phyloP scores from a whole-genome alignment of 2,797 vertebrate species.

The Scarus forsteni region DNA sequence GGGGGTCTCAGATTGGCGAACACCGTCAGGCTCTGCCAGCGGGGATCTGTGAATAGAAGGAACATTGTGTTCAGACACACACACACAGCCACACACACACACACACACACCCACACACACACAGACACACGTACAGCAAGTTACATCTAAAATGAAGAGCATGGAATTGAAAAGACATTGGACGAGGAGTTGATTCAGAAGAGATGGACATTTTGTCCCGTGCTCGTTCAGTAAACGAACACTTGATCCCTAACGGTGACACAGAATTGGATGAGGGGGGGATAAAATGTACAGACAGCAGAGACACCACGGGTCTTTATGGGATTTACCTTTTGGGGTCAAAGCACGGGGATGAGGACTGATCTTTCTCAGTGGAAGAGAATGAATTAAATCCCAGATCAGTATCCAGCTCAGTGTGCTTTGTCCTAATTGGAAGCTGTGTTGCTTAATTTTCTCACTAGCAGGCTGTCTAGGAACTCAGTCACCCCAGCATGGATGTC shows the following conservation, averaged over 20 bases:
- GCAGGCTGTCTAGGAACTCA: slow-evolving; percentile 12
- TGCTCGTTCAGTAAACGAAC: slow-evolving; percentile 26
- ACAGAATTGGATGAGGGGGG: slow-evolving; percentile 22
- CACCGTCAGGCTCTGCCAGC: slow-evolving; percentile 79
- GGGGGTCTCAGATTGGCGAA: slow-evolving; percentile 75
- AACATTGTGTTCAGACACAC: slow-evolving; percentile 86
- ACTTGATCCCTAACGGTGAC: slow-evolving; percentile 37
- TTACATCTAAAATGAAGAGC: slow-evolving; percentile 60
- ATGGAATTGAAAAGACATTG: slow-evolving; percentile 47
- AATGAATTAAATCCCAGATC: slow-evolving; percentile 13
- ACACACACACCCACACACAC: slow-evolving; percentile 18
- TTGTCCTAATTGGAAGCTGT: neutral
- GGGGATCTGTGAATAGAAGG: slow-evolving; percentile 83
- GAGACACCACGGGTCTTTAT: slow-evolving; percentile 16
- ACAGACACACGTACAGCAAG: slow-evolving; percentile 21
- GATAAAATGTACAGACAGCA: slow-evolving; percentile 32
- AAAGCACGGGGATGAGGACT: neutral
- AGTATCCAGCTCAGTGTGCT: neutral
- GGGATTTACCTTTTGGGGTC: slow-evolving; percentile 18
- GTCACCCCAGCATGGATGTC: slow-evolving; percentile 19
- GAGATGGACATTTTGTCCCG: slow-evolving; percentile 54
- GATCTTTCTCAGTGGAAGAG: neutral
- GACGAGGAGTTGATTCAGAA: slow-evolving; percentile 39
- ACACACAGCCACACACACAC: too few relatives aligned
- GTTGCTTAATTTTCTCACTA: slow-evolving; percentile 11